These are phyloP conservation scores for Odontesthes bonariensis DNA, from an alignment of 2,113 vertebrate species.

Conservation along the genomic window DNA sequence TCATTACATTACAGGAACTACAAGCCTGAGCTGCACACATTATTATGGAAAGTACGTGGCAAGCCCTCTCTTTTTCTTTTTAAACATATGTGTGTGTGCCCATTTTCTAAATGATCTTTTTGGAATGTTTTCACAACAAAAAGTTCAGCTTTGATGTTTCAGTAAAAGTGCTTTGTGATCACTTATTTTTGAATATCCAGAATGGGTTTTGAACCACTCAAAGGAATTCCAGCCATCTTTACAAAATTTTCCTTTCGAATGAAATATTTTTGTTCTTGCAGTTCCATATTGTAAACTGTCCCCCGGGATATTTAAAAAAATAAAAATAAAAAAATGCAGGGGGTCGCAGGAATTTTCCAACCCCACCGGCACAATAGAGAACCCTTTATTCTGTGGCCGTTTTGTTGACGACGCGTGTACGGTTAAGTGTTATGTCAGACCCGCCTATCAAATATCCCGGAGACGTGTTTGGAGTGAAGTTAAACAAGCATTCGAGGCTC, in stretches of 20 bases:
- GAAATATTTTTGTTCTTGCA: constrained; percentile 8
- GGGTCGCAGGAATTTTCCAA: constrained; percentile 40
- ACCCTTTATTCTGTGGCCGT: constrained; percentile 49
- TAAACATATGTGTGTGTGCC: neutral
- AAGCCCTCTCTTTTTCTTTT: neutral
- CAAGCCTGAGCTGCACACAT: neutral
- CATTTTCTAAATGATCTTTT: no score
- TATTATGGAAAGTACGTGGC: constrained; percentile 9
- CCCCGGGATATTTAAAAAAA: no score
- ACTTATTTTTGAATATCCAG: constrained; percentile 11
- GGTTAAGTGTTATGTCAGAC: constrained; percentile 27
- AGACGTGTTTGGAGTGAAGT: constrained; percentile 47
- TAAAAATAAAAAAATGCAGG: neutral
- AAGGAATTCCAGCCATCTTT: constrained; percentile 12
- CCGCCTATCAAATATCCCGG: constrained; percentile 8
- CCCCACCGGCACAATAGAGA: constrained; percentile 1
- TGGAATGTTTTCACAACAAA: neutral
- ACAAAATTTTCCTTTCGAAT: constrained; percentile 11
- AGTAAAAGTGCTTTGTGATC: neutral
- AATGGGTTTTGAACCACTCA: constrained; percentile 15
- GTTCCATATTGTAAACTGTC: constrained; percentile 25
- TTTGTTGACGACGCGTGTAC: constrained; percentile 7
- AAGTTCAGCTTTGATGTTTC: neutral
- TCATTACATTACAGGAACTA: neutral
- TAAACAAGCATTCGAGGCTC: constrained; percentile 40